These are phyloP conservation scores for Stegodyphus dumicola DNA, from an alignment of 1,140 invertebrate genomes.

Conservation along the genomic window DNA sequence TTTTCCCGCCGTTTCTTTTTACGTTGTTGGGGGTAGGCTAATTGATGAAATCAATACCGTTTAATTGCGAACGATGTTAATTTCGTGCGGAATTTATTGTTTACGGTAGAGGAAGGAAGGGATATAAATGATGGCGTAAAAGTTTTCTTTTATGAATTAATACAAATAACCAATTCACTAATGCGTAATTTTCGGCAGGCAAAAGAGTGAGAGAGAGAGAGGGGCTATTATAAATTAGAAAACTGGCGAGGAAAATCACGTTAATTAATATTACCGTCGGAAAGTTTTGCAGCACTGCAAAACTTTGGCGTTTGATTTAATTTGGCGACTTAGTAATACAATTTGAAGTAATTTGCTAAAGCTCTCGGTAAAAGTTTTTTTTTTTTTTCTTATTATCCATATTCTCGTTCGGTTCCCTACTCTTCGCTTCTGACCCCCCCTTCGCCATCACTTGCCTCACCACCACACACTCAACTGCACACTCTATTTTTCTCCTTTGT, in stretches of 20 bases:
- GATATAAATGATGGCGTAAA: conserved; percentile 61
- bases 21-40: conserved; percentile 56
- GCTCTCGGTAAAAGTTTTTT: conserved; percentile 55
- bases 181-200: conserved; percentile 60
- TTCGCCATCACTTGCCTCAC: not conserved
- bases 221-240: conserved; percentile 62
- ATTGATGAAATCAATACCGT: conserved; percentile 62
- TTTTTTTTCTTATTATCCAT: conserved; percentile 56
- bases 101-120: conserved; percentile 47
- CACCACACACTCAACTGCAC: conserved; percentile 22
- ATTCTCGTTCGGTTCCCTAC: conserved; percentile 26
- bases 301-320: conserved; percentile 62
- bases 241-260: conserved; percentile 61
- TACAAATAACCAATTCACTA: conserved; percentile 62
- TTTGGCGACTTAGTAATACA: conserved; percentile 62
- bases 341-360: conserved; percentile 61
- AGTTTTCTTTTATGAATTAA: conserved; percentile 62
- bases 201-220: conserved; percentile 49
- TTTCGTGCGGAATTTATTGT: conserved; percentile 61
- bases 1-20: conserved; percentile 38
- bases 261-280: conserved; percentile 62
- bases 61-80: conserved; percentile 62
- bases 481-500: conserved; percentile 59
- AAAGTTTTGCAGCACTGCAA: conserved; percentile 61
- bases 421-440: conserved; percentile 1